Percentiles rank a stretch among this genome's conserved stretches.
phyloP scores from a whole-genome alignment of 2,113 vertebrate species.

The Labrus mixtus region DNA sequence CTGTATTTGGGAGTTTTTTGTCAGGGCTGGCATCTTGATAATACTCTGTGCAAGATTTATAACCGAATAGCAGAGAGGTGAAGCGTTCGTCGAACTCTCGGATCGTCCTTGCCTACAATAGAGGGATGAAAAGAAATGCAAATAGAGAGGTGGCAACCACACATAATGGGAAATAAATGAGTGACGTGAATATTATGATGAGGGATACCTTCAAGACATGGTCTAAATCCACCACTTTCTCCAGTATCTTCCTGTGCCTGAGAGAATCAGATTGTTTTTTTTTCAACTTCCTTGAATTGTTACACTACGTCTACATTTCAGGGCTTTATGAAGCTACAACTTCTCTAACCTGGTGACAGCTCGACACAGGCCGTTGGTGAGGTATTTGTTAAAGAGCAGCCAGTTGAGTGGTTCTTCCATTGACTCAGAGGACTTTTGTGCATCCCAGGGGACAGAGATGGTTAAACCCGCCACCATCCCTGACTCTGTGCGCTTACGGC shows the following conservation, averaged over 20 bases:
- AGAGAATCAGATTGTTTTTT: neutral
- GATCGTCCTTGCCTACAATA: slow-evolving; percentile 81
- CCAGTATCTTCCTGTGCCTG: slow-evolving; percentile 84
- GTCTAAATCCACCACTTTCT: slow-evolving; percentile 84
- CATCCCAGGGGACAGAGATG: slow-evolving; percentile 85
- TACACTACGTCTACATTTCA: too few species aligned
- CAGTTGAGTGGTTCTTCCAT: slow-evolving; percentile 88
- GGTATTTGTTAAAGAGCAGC: slow-evolving; percentile 85
- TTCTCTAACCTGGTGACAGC: slow-evolving; percentile 70
- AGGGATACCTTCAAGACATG: slow-evolving; percentile 83
- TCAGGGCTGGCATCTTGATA: slow-evolving; percentile 85
- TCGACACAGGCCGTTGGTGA: slow-evolving; percentile 69
- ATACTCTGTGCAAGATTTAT: slow-evolving; percentile 83
- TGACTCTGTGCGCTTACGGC: slow-evolving; percentile 56
- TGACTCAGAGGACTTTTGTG: slow-evolving; percentile 78
- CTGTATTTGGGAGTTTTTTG: slow-evolving; percentile 79
- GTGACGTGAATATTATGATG: neutral
- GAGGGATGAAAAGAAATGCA: rapidly evolving
- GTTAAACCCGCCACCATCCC: slow-evolving; percentile 84
- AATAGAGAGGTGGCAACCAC: rapidly evolving
- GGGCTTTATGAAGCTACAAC: neutral
- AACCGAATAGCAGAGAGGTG: slow-evolving; percentile 86
- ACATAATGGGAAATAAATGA: rapidly evolving
- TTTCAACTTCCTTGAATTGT: too few species aligned
- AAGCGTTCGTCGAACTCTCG: slow-evolving; percentile 87